phyloP scores from a whole-genome alignment of 2,888 invertebrate genomes.

The Beris chalybata region DNA sequence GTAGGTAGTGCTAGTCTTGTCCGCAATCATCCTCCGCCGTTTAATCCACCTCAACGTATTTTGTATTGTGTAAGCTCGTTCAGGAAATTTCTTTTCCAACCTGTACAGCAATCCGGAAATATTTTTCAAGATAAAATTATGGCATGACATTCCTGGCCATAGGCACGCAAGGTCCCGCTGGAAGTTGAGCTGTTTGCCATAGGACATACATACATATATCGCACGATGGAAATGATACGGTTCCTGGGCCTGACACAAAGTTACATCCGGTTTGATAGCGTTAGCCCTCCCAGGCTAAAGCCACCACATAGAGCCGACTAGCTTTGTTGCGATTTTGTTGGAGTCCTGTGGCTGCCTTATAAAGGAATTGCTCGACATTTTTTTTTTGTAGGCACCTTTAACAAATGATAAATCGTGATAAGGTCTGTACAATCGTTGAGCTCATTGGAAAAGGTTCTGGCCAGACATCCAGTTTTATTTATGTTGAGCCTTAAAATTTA shows the following conservation, averaged over 20 bases:
- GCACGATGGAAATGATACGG: conserved; percentile 24
- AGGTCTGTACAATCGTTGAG: too few species aligned
- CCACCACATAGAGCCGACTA: too few species aligned
- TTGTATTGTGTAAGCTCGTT: conserved; percentile 11
- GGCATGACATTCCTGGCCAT: conserved; percentile 33
- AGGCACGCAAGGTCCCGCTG: conserved; percentile 15
- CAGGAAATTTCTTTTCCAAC: conserved; percentile 26
- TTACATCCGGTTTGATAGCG: conserved; percentile 14
- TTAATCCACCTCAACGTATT: conserved; percentile 5
- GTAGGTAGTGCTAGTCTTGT: neutral
- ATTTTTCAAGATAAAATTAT: conserved; percentile 39
- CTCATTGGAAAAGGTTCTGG: too few species aligned
- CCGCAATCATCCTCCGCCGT: neutral
- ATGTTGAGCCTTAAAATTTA: too few species aligned
- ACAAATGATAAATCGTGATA: too few species aligned
- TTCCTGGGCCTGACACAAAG: conserved; percentile 19
- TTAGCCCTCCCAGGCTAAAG: too few species aligned
- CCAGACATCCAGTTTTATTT: too few species aligned
- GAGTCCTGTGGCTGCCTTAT: too few species aligned
- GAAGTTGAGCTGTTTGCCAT: neutral
- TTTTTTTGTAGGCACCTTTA: too few species aligned
- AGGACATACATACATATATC: neutral
- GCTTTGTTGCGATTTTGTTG: too few species aligned
- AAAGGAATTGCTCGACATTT: too few species aligned
- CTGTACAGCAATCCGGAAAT: conserved; percentile 34